These are phyloP conservation scores for Drosophila micromelanica DNA, from an alignment of 1,140 invertebrate species.

Conservation along the genomic window DNA sequence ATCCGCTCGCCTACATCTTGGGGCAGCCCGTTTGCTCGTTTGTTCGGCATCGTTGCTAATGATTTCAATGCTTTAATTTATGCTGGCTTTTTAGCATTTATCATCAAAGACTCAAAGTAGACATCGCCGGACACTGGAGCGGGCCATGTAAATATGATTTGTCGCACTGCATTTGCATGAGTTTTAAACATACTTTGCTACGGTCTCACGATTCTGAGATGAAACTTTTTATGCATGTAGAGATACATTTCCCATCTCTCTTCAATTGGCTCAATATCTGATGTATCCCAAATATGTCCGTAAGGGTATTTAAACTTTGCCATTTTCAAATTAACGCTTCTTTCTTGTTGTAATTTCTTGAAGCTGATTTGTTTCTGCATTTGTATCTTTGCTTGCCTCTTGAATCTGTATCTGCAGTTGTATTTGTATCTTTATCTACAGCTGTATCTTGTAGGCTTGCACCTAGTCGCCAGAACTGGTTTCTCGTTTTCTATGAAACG, in stretches of 20 bases:
- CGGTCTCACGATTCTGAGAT: too few species aligned
- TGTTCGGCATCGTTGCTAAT: constrained; percentile 81
- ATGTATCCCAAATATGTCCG: too few species aligned
- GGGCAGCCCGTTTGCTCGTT: constrained; percentile 57
- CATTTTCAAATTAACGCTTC: too few species aligned
- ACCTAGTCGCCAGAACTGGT: constrained; percentile 61
- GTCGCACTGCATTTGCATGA: neutral
- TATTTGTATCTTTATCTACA: neutral
- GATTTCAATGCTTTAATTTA: constrained; percentile 77
- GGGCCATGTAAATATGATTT: constrained; percentile 6
- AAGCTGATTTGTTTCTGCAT: constrained; percentile 3
- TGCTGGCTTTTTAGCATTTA: constrained; percentile 65
- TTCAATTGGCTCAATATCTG: too few species aligned
- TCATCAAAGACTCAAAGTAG: constrained; percentile 60
- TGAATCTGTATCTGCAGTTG: neutral
- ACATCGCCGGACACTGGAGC: constrained; percentile 15
- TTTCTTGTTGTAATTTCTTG: neutral
- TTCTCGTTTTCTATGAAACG: constrained; percentile 43
- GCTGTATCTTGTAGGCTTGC: constrained; percentile 4
- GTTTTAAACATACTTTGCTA: neutral
- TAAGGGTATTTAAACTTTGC: too few species aligned
- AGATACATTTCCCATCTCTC: too few species aligned
- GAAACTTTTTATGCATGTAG: too few species aligned
- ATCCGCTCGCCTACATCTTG: constrained; percentile 53
- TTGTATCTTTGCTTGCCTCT: neutral